phyloP scores from a whole-genome alignment of 2,888 invertebrate species.

The Eilema griseolum region DNA sequence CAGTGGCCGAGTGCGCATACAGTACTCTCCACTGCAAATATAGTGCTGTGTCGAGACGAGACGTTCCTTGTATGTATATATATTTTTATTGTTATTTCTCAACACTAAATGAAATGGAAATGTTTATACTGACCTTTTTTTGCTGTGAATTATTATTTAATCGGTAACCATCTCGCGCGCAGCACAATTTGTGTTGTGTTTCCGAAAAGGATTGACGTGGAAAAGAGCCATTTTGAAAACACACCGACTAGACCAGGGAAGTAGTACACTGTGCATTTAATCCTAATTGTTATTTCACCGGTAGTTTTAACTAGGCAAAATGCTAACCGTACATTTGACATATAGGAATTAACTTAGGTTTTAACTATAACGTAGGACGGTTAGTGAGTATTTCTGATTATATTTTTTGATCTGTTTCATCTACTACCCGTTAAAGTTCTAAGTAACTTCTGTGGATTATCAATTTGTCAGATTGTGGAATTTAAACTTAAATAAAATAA shows the following conservation, averaged over 20 bases:
- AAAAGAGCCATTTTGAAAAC: slow-evolving; percentile 96
- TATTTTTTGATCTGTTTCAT: slow-evolving; percentile 80
- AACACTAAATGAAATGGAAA: slow-evolving; percentile 49
- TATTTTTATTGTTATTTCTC: slow-evolving; percentile 39
- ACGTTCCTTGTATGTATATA: slow-evolving; percentile 48
- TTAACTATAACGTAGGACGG: slow-evolving; percentile 72
- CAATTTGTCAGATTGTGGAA: slow-evolving; percentile 82
- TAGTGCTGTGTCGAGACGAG: slow-evolving; percentile 64
- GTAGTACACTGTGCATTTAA: slow-evolving; percentile 83
- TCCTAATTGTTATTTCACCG: slow-evolving; percentile 70
- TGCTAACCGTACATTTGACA: slow-evolving; percentile 73
- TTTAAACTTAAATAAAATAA: slow-evolving; percentile 82
- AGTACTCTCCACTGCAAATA: slow-evolving; percentile 77
- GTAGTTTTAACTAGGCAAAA: slow-evolving; percentile 71
- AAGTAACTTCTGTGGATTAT: slow-evolving; percentile 81
- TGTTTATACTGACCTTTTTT: slow-evolving; percentile 54
- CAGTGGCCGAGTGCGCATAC: slow-evolving; percentile 70
- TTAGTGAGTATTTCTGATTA: slow-evolving; percentile 77
- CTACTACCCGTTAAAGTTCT: slow-evolving; percentile 75
- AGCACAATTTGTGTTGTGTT: slow-evolving; percentile 94
- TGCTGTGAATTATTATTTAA: slow-evolving; percentile 48
- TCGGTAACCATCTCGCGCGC: slow-evolving; percentile 63
- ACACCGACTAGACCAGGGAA: slow-evolving; percentile 89
- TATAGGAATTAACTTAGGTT: slow-evolving; percentile 70
- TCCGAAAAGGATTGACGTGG: slow-evolving; percentile 92